Base-by-base conservation (phyloP, 2,797 vertebrate genomes). In the Scyliorhinus canicula region DNA sequence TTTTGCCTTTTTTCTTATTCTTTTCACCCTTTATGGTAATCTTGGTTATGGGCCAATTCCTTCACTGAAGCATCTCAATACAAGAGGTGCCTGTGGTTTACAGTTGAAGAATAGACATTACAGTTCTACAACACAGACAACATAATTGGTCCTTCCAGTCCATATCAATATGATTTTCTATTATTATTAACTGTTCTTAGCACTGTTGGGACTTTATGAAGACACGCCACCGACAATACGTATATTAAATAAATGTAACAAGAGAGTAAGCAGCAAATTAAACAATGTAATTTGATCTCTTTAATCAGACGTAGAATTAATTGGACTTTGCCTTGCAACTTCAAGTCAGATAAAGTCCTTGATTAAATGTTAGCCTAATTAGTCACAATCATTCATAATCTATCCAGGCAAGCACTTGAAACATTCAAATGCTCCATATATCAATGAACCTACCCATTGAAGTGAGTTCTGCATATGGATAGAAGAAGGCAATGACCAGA, bases 401-500 rank as follows among this genome's bases (percentile, higher is more conserved):
- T 40, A 65, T 91, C 21, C n/a, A 65, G n/a, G 5, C 65, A 21
- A n/a, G 6, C n/a, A 91, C 65, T 44, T 40, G 40, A 40, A 44
- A 12, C 60, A 91, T 26, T 82, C 57, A 91, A 71, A 74, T 69
- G 35, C 44, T 93, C 63, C 91, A 69, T 35, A 0, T 69, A 67
- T 94, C 65, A 67, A 74, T n/a, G 5, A 74, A 2, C 97, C 96
- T 95, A 98, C 97, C 97, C 96, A 98, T 98, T 95, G 98, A 98
- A 0, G 97, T 97, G 0, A 97, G 97, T 95, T 98, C 98, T 71
- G 97, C 96, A 0, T 99, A 99, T 3, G 99, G 99, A 96, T 99
- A 99, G 97, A 99, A 99, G 96, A 99, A 98, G 95, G 99, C 99
- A 11, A 99, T 99, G 97, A 99, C 99, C 96, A 99, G 98, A 97